These are phyloP conservation scores for Rhorus exstirpatorius DNA, from an alignment of 2,888 invertebrate genomes.

Conservation along the genomic window DNA sequence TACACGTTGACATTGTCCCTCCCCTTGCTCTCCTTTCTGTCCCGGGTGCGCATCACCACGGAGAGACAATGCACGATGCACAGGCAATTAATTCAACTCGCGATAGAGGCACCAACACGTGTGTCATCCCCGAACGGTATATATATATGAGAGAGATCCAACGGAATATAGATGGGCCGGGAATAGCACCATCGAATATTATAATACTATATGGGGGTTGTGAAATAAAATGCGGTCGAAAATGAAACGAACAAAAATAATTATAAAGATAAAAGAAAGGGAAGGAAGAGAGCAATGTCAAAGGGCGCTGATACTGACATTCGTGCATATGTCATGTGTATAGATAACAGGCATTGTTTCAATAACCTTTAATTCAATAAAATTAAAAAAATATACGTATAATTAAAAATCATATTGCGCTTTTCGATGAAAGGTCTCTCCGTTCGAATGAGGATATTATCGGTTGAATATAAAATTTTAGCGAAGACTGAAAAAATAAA, in stretches of 20 bases:
- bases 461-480: too few relatives aligned
- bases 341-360: background rate
- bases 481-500: too few relatives aligned
- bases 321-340: too few relatives aligned
- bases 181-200: constrained; percentile 48
- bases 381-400: background rate
- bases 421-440: background rate
- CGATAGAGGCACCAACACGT: constrained; percentile 65
- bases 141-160: constrained; percentile 17
- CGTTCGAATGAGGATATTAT: too few relatives aligned
- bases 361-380: background rate
- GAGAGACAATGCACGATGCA: constrained; percentile 64
- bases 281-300: background rate
- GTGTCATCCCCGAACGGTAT: constrained; percentile 48
- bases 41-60: constrained; percentile 49
- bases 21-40: constrained; percentile 13
- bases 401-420: background rate
- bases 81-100: constrained; percentile 67
- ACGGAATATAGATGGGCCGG: background rate
- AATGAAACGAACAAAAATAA: constrained; percentile 6
- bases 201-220: too few relatives aligned
- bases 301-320: constrained; percentile 15
- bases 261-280: constrained; percentile 5
- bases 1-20: constrained; percentile 51
- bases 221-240: constrained; percentile 53